A percentile compares a stretch with the other conserved stretches of the same genome.
phyloP scores from a whole-genome alignment of 2,888 invertebrate genomes.

The Gonocerus acuteangulatus region DNA sequence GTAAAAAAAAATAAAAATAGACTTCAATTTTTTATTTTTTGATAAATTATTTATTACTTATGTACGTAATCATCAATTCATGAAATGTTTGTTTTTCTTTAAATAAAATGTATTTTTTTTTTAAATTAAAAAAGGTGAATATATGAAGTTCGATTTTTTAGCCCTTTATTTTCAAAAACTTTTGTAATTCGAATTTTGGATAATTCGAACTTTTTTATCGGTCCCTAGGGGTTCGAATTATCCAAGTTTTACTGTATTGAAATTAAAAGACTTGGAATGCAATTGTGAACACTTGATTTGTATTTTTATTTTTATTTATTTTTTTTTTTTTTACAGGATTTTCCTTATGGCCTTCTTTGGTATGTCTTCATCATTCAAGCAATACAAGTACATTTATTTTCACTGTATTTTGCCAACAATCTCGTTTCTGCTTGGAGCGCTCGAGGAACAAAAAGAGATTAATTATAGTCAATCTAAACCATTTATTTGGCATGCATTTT shows the following conservation, averaged over 20 bases:
- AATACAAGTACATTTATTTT: slow-evolving; percentile 81
- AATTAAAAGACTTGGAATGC: neutral
- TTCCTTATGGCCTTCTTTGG: slow-evolving; percentile 88
- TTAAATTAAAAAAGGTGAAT: no score
- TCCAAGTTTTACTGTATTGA: no score
- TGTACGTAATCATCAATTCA: no score
- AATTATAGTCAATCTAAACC: slow-evolving; percentile 39
- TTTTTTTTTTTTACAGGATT: slow-evolving; percentile 55
- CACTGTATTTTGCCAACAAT: slow-evolving; percentile 74
- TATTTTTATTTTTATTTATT: slow-evolving; percentile 8
- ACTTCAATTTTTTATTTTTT: neutral
- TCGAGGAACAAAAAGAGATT: slow-evolving; percentile 64
- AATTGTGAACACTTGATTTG: neutral
- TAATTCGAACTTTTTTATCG: no score
- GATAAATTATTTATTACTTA: no score
- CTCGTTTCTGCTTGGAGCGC: slow-evolving; percentile 76
- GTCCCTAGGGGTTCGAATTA: no score
- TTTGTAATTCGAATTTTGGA: no score
- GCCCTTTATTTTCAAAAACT: no score
- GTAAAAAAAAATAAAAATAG: neutral
- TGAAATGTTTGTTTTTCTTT: no score
- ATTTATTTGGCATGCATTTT: neutral
- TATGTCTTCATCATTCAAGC: slow-evolving; percentile 81
- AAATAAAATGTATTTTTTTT: no score
- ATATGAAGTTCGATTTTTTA: no score